Conservation (phyloP, 2,797 vertebrate species). For the Sebastes minor region DNA sequence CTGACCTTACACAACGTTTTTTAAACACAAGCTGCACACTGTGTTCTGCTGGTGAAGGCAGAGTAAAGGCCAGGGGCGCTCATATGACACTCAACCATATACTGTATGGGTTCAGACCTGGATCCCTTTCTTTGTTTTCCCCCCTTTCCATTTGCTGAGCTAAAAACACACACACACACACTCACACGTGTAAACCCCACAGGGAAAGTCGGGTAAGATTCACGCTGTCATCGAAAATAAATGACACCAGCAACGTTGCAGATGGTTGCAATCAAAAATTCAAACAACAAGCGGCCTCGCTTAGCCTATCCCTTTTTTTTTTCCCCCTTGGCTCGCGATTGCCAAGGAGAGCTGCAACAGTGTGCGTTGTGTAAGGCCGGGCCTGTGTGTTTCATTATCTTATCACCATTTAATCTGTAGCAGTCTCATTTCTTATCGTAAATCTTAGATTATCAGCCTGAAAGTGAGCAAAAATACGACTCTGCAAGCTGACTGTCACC, state of each 20-base stretch:
- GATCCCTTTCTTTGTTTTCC: slow-evolving; percentile 66
- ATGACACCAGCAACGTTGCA: slow-evolving; percentile 76
- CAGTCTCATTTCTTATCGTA: slow-evolving; percentile 74
- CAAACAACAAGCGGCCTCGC: slow-evolving; percentile 75
- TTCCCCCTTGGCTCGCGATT: slow-evolving; percentile 29
- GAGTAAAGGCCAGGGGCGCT: slow-evolving; percentile 64
- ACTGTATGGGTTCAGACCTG: slow-evolving; percentile 72
- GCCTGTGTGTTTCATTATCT: slow-evolving; percentile 77
- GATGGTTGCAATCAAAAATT: slow-evolving; percentile 83
- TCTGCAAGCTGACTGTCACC: slow-evolving; percentile 61
- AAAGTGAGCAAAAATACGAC: slow-evolving; percentile 65
- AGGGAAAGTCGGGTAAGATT: slow-evolving; percentile 69
- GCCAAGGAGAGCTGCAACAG: slow-evolving; percentile 71
- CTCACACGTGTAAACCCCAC: slow-evolving; percentile 44
- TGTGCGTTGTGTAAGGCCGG: slow-evolving; percentile 67
- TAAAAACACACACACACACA: slow-evolving; percentile 16
- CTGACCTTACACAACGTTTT: slow-evolving; percentile 53
- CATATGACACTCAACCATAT: slow-evolving; percentile 49
- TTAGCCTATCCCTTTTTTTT: slow-evolving; percentile 60
- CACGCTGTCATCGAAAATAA: slow-evolving; percentile 77
- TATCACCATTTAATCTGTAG: slow-evolving; percentile 76
- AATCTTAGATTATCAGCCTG: slow-evolving; percentile 70
- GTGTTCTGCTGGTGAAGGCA: slow-evolving; percentile 40
- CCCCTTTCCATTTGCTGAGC: slow-evolving; percentile 45
- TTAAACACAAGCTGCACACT: slow-evolving; percentile 52